Conservation (phyloP, 2,113 vertebrate species). For the Petaurus breviceps region DNA sequence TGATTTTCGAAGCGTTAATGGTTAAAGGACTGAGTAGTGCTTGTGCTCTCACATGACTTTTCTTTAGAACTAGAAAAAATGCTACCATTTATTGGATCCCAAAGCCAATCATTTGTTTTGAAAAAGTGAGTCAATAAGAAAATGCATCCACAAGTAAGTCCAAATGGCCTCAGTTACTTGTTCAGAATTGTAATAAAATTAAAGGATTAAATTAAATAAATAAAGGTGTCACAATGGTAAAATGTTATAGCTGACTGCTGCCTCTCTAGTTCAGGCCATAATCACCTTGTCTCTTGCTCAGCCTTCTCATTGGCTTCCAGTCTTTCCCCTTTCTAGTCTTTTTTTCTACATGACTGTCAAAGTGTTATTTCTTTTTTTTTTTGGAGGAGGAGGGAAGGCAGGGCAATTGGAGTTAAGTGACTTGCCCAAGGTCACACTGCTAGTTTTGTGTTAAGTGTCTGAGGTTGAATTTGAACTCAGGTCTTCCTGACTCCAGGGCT, state of each 20-base stretch:
- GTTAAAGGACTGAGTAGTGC: background rate
- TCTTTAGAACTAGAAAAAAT: background rate
- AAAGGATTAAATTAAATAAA: background rate
- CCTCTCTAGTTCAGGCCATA: background rate
- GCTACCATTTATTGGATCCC: conserved; percentile 1
- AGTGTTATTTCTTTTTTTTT: background rate
- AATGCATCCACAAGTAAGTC: background rate
- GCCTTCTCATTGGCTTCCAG: background rate
- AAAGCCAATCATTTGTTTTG: background rate
- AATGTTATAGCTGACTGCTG: background rate
- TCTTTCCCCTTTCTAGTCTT: background rate
- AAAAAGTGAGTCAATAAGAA: background rate
- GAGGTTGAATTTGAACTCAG: too few relatives aligned
- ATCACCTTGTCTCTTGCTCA: background rate
- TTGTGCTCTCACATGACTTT: background rate
- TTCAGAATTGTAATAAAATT: background rate
- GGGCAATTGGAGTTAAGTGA: too few relatives aligned
- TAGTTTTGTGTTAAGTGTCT: too few relatives aligned
- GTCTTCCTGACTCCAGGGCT: too few relatives aligned
- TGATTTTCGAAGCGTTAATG: conserved; percentile 2
- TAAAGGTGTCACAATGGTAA: background rate
- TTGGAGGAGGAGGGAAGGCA: too few relatives aligned
- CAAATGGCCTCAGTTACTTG: background rate
- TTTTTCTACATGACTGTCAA: background rate
- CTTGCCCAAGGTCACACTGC: too few relatives aligned